Conservation (phyloP, 2,888 invertebrate species). For the Lacanobia oleracea region DNA sequence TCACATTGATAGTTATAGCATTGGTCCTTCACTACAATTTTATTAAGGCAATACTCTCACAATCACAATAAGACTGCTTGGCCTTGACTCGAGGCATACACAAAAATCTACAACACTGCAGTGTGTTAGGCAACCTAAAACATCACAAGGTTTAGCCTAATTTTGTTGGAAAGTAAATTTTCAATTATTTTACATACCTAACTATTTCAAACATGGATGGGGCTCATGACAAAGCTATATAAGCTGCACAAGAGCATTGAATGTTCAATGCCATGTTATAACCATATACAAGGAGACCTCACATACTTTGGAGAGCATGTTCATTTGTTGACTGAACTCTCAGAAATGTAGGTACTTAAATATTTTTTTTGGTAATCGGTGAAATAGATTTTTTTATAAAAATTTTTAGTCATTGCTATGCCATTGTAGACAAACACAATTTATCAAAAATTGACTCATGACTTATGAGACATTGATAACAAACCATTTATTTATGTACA, state of each 20-base stretch:
- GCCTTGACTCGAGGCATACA: neutral
- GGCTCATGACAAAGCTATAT: neutral
- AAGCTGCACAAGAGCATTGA: too few species aligned
- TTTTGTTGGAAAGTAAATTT: neutral
- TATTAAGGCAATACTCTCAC: neutral
- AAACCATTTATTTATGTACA: too few species aligned
- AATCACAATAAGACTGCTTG: neutral
- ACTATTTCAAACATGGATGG: neutral
- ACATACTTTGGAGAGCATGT: too few species aligned
- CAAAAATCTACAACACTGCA: neutral
- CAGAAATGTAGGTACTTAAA: too few species aligned
- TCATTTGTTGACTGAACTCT: too few species aligned
- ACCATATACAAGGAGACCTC: too few species aligned
- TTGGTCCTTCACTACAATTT: neutral
- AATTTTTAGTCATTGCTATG: neutral
- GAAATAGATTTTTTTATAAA: neutral
- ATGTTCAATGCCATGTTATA: too few species aligned
- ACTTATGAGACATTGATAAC: slow-evolving; percentile 4
- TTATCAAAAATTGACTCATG: slow-evolving; percentile 7
- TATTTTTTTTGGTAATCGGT: neutral
- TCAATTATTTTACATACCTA: neutral
- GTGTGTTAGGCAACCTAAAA: neutral
- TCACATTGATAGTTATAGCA: too few species aligned
- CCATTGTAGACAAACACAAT: neutral
- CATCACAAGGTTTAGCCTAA: neutral